Evolutionary conservation across 2,113 vertebrate species (phyloP).

Genomic region (Laticauda colubrina): DNA sequence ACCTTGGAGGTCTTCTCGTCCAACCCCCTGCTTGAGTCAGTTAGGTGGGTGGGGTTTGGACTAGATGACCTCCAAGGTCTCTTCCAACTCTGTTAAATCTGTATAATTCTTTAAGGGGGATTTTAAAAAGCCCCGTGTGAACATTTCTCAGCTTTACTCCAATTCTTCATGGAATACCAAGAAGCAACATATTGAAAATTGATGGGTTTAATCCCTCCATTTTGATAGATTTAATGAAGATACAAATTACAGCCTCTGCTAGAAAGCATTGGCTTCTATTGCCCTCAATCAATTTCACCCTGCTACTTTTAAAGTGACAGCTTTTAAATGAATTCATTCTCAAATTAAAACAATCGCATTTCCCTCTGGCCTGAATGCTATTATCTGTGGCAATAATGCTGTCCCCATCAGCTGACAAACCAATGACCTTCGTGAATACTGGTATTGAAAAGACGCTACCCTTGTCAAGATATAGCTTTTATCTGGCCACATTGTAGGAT

Average conservation of each 20-base stretch:
- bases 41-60: no score
- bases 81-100: not conserved
- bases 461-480: not conserved
- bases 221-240: not conserved
- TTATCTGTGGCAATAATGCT: not conserved
- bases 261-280: not conserved
- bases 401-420: not conserved
- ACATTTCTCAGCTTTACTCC: not conserved
- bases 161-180: not conserved
- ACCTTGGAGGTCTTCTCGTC: no score
- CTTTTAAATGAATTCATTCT: constrained; percentile 24
- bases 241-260: not conserved
- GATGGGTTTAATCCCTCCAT: not conserved
- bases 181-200: not conserved
- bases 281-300: not conserved
- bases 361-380: not conserved
- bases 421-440: constrained; percentile 1
- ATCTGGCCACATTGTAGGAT: not conserved
- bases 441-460: not conserved
- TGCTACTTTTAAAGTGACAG: constrained; percentile 10
- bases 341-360: constrained; percentile 17
- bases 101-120: not conserved
- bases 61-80: not conserved
- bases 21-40: no score
- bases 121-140: not conserved